A percentile compares a stretch with the other conserved stretches of the same genome.
These are phyloP conservation scores for Pheosia gnoma DNA, from an alignment of 2,888 invertebrate genomes.

Conservation along the genomic window DNA sequence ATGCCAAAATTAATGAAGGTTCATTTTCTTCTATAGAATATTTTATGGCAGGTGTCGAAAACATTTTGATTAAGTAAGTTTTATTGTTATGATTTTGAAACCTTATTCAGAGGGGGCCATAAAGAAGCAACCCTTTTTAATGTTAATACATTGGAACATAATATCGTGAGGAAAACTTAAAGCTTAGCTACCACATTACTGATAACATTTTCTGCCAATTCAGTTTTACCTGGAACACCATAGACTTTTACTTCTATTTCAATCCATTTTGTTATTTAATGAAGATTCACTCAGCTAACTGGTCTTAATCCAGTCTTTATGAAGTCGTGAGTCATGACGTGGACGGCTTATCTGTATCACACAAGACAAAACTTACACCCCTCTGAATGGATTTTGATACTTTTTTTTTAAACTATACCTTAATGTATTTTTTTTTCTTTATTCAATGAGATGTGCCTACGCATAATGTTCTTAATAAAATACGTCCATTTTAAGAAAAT, in stretches of 20 bases:
- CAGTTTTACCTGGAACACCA: too few species aligned
- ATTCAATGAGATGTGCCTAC: background rate
- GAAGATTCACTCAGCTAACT: constrained; percentile 13
- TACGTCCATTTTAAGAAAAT: constrained; percentile 44
- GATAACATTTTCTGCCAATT: too few species aligned
- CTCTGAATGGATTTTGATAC: constrained; percentile 18
- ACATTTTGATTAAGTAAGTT: constrained; percentile 4
- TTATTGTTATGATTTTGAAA: background rate
- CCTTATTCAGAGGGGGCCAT: background rate
- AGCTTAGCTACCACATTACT: too few species aligned
- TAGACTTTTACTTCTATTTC: background rate
- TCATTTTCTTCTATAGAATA: constrained; percentile 1
- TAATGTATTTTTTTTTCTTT: background rate
- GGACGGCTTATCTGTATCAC: constrained; percentile 15
- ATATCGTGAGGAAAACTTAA: too few species aligned
- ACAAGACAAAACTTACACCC: constrained; percentile 55
- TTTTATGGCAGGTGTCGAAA: constrained; percentile 6
- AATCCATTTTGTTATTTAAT: background rate
- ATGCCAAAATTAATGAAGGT: constrained; percentile 14
- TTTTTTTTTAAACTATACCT: background rate
- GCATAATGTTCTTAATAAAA: constrained; percentile 9
- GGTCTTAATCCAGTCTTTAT: constrained; percentile 44
- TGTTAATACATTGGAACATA: background rate
- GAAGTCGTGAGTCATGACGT: constrained; percentile 39
- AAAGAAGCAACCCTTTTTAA: background rate